phyloP scores from a whole-genome alignment of 1,140 invertebrate genomes.

The Odontomachus brunneus region DNA sequence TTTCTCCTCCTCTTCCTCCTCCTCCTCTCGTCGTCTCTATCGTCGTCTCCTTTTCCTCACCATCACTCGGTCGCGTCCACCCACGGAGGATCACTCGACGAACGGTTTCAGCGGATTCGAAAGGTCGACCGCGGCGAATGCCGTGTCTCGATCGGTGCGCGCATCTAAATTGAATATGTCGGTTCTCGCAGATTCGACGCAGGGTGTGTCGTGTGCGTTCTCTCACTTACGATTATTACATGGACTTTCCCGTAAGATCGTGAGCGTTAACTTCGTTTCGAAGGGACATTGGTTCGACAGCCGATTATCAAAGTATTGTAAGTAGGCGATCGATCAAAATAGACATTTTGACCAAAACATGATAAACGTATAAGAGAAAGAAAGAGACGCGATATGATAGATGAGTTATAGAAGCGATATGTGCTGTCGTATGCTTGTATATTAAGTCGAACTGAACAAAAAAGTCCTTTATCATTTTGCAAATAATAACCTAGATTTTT shows the following conservation, averaged over 20 bases:
- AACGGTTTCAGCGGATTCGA: slow-evolving; percentile 60
- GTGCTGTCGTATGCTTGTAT: too few relatives aligned
- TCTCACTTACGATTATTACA: not conserved
- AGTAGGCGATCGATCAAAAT: too few relatives aligned
- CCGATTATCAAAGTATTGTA: too few relatives aligned
- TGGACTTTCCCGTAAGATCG: not conserved
- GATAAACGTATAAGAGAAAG: too few relatives aligned
- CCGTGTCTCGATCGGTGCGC: slow-evolving; percentile 12
- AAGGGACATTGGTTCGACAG: too few relatives aligned
- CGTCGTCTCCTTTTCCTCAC: not conserved
- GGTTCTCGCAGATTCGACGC: slow-evolving; percentile 4
- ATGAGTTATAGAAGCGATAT: too few relatives aligned
- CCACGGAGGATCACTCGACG: not conserved
- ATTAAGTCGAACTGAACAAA: too few relatives aligned
- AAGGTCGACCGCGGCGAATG: slow-evolving; percentile 47
- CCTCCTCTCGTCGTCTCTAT: not conserved
- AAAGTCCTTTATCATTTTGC: too few relatives aligned
- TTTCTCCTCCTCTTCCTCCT: not conserved
- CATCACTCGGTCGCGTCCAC: slow-evolving; percentile 1
- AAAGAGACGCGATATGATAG: too few relatives aligned
- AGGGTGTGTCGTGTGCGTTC: not conserved
- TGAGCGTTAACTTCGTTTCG: not conserved
- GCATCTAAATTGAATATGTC: slow-evolving; percentile 42
- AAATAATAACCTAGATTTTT: too few relatives aligned
- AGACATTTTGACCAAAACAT: too few relatives aligned